Conservation (phyloP, 2,888 invertebrate genomes). For the Nebria brevicollis region DNA sequence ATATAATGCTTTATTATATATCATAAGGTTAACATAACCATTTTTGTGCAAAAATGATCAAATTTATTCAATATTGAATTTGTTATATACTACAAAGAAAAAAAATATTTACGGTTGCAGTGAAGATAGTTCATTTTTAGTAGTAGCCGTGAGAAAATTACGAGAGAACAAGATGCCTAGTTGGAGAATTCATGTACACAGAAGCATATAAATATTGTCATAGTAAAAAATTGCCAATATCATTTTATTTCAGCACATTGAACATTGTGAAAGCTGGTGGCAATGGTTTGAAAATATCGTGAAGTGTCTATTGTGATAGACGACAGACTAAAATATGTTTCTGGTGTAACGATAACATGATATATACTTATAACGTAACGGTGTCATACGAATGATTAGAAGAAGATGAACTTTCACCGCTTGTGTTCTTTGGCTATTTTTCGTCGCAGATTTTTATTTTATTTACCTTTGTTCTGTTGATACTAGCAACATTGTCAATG, state of each 20-base stretch:
- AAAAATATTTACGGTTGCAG: too few species aligned
- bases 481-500: not conserved
- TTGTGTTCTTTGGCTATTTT: not conserved
- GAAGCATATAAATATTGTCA: conserved; percentile 40
- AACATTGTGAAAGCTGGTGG: conserved; percentile 27
- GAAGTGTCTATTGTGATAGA: conserved; percentile 39
- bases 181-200: conserved; percentile 11
- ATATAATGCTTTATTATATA: not conserved
- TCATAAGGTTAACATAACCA: too few species aligned
- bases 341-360: conserved; percentile 27
- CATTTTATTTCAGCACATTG: conserved; percentile 44
- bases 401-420: conserved; percentile 14
- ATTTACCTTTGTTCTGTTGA: not conserved
- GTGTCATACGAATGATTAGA: conserved; percentile 40
- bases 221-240: conserved; percentile 38
- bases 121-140: too few species aligned
- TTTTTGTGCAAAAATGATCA: too few species aligned
- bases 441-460: not conserved
- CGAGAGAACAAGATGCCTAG: too few species aligned
- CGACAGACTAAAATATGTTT: conserved; percentile 41
- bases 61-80: too few species aligned
- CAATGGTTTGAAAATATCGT: conserved; percentile 25
- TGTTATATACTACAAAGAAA: too few species aligned
- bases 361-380: conserved; percentile 36
- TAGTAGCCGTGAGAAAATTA: too few species aligned